Evolutionary conservation across 2,113 vertebrate species (phyloP), one percentile per base, ranked within the genome.

Genomic region (Catharus minimus): DNA sequence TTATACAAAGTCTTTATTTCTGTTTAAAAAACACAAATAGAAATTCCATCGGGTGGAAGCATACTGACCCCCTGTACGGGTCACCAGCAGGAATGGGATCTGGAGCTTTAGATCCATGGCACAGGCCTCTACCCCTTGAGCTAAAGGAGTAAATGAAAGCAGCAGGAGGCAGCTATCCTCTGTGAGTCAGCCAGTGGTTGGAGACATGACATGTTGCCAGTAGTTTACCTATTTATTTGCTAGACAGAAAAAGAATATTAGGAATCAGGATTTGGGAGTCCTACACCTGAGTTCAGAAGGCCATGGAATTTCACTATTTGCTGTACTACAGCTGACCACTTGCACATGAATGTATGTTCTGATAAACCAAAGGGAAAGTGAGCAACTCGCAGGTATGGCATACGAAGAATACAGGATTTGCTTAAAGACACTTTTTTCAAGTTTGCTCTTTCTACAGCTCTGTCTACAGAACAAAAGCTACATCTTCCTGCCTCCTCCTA

Each of bases 101-200:
- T 95, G 93, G 87, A 96, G 95, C 94, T 96, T 95, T 92, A 96
- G 93, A 95, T 95, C 95, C 94, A 96, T 89, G 91, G 88, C 95
- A 95, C 94, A 95, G 91, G 85, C 95, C 95, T 95, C 91, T 95
- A 92, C 95, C 95, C 93, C 94, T 96, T 96, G 95, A 96, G 95
- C 95, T 96, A 96, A 96, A 96, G 94, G 93, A 96, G 94, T 96
- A 96, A 95, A 96, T 96, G 95, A 96, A 96, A 96, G 95, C 95
- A 96, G 95, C 95, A 96, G 95, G 58, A 96, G 94, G 95, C 95
- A 96, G 95, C 95, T 96, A 96, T 96, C 95, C 95, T 96, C 95
- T 96, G 94, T 95, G 95, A 94, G 95, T 91, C 95, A 96, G 95
- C 81, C 95, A 96, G 95, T 96, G 84, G 95, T 96, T 96, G 95